Base-by-base conservation (phyloP, 2,888 invertebrate genomes). In the Crepidodera aurea region DNA sequence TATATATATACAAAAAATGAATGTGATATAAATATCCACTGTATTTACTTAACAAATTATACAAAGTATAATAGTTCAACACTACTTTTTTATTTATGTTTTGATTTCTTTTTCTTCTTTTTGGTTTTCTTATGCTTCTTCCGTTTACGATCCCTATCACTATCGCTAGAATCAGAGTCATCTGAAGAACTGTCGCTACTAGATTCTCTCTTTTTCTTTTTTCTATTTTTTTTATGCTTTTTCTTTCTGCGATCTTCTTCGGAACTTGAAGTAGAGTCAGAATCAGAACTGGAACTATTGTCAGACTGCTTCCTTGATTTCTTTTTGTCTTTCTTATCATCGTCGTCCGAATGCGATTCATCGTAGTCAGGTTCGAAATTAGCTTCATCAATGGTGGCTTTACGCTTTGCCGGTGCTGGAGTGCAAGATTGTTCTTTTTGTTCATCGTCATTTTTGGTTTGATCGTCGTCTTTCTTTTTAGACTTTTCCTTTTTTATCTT, bases 291-390 rank as follows among this genome's bases (percentile, higher is more conserved):
- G 22, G 82, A 82, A 22, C 71, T 71, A n/a, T 82, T 80, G 62
- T 71, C 71, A 0, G 70, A 55, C 6, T 73, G 70, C 75, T 82
- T 59, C 77, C 79, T 70, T 84, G 86, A 76, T 85, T 62, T 62
- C 84, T 80, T 84, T 78, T 72, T 71, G 15, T 79, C 79, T 77
- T 72, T 71, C 19, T 79, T 79, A 5, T 71, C 67, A 1, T 74
- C 72, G 10, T 69, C 71, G 29, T 70, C 72, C 29, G 83, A 82
- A 69, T 90, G 89, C 15, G 83, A 85, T 62, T 90, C 89, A 3
- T 90, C 90, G 77, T 91, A 90, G 75, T 91, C 90, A 0, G 90
- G 90, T 73, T 89, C 90, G 74, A 90, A 90, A 73, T 84, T 88
- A 0, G 90, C 86, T 79, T 91, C 91, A 71, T 91, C 90, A 39